Evolutionary conservation across 1,140 invertebrate species (phyloP), one percentile per base, ranked within the genome.

Genomic region (Mizuhopecten yessoensis): DNA sequence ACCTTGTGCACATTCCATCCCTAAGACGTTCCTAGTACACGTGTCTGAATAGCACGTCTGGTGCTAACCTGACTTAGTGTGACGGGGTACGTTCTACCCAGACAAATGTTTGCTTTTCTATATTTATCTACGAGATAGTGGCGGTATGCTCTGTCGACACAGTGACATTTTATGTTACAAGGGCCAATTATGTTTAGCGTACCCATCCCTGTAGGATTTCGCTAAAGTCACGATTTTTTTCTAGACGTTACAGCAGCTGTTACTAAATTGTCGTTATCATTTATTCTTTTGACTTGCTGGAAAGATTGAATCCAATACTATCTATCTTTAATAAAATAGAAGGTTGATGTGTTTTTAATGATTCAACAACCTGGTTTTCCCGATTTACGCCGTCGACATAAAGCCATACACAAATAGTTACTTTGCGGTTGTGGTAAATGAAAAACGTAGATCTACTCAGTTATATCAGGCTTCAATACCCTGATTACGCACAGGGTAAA

Each of bases 61-160:
- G 15, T 75, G 57, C 57, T n/a, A 75, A 5, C 23, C 20, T 75
- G 1, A 29, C 1, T 11, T 75, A 0, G 11, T 23, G 57, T 75
- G 57, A 75, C 57, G 11, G 57, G 57, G 57, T 75, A 75, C 57
- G n/a, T n/a, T 75, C 57, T 75, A 75, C 57, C 57, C 57, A 75
- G 17, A 75, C 29, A 75, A 75, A 75, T 75, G 17, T 75, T 75
- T 75, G 57, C 57, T 75, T 75, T 29, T 9, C n/a, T 29, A 75
- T 75, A 29, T 75, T 7, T 75, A 75, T 75, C 57, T 75, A 75
- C 23, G 11, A 75, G 57, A 75, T 75, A 75, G n/a, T 17, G n/a
- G 5, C 57, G 57, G 57, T 17, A 17, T 9, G 23, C 5, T 75
- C 23, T n/a, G n/a, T 29, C 5, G 57, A 75, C 17, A 75, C 57